Conservation (phyloP, 2,888 invertebrate species). For the Tenthredo amoena region DNA sequence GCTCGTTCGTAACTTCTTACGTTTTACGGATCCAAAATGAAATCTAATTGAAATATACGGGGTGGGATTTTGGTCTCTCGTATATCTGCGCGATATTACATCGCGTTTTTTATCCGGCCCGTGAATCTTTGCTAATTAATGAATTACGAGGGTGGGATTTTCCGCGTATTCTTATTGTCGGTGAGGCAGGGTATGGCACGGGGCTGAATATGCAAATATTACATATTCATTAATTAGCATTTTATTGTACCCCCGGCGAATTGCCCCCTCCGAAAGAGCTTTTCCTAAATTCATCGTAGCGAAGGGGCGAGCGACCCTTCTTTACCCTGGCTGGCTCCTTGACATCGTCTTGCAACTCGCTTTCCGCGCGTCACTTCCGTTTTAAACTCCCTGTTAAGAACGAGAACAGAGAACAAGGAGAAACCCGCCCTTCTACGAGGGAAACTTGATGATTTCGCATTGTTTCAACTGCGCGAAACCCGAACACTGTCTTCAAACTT, state of each 20-base stretch:
- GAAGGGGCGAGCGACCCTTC: not conserved
- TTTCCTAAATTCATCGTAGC: slow-evolving; percentile 34
- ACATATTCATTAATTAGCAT: slow-evolving; percentile 52
- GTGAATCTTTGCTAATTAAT: slow-evolving; percentile 36
- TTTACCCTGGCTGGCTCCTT: not conserved
- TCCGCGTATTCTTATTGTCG: slow-evolving; percentile 22
- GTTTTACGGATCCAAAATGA: not conserved
- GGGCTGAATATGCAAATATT: slow-evolving; percentile 42
- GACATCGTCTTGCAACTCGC: slow-evolving; percentile 5
- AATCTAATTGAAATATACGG: not conserved
- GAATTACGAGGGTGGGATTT: slow-evolving; percentile 4
- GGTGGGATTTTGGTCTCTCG: not conserved
- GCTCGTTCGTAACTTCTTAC: not conserved
- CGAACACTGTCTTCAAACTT: slow-evolving; percentile 3
- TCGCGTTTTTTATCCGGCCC: not conserved
- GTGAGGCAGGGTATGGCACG: not conserved
- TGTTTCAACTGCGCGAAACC: slow-evolving; percentile 28
- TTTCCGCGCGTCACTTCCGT: slow-evolving; percentile 30
- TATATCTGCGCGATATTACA: not conserved
- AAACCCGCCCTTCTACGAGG: not conserved
- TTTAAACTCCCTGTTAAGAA: slow-evolving; percentile 15
- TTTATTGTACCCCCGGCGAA: slow-evolving; percentile 35
- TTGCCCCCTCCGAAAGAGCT: slow-evolving; percentile 26
- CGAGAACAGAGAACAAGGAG: not conserved
- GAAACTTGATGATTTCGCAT: slow-evolving; percentile 49